Conservation (phyloP, 2,888 invertebrate species). For the Temnothorax ravouxi region DNA sequence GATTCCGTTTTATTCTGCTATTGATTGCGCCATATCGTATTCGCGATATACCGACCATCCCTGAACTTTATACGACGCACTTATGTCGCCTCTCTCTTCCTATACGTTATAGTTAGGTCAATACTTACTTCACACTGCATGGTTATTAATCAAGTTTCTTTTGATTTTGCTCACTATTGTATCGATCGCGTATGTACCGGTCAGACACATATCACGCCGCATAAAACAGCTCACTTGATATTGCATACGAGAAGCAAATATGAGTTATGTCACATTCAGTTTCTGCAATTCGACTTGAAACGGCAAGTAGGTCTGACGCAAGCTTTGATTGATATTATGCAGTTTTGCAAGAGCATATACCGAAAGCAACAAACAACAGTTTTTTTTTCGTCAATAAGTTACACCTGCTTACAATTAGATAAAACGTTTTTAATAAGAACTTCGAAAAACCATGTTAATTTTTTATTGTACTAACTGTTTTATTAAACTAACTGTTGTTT, state of each 20-base stretch:
- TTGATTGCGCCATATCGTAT: constrained; percentile 22
- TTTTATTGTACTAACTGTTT: not conserved
- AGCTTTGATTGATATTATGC: not conserved
- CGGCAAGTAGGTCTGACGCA: not conserved
- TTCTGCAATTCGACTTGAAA: not conserved
- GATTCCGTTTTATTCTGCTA: constrained; percentile 18
- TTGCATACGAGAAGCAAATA: not conserved
- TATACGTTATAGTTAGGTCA: not conserved
- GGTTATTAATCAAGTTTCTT: constrained; percentile 42
- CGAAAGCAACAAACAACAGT: not conserved
- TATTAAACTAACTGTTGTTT: not conserved
- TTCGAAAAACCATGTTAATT: not conserved
- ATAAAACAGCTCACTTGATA: not conserved
- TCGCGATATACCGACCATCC: constrained; percentile 13
- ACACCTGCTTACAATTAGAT: not conserved
- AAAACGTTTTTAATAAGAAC: not conserved
- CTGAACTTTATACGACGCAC: constrained; percentile 11
- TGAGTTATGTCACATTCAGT: constrained; percentile 14
- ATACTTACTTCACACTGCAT: not conserved
- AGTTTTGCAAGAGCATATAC: not conserved
- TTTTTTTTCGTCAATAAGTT: not conserved
- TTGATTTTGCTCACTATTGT: not conserved
- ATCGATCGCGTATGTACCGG: not conserved
- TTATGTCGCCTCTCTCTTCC: not conserved
- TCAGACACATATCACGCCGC: not conserved